These are phyloP conservation scores for Peromyscus attwateri DNA, from an alignment of 2,797 vertebrate species.

Conservation along the genomic window DNA sequence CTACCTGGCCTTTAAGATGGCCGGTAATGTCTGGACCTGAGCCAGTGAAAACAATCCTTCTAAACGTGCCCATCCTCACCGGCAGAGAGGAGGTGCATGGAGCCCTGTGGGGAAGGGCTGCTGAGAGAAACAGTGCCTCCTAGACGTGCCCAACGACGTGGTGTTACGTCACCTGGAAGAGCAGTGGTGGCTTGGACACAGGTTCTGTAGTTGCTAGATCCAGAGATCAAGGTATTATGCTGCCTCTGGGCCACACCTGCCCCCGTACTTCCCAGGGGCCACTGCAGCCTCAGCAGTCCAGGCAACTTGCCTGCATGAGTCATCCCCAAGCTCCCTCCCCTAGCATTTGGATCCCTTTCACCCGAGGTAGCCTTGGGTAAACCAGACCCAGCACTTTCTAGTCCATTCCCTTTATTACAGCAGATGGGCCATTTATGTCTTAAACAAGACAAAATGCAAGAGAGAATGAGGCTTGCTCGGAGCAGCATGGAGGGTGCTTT, in stretches of 20 bases:
- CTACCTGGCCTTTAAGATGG: background rate
- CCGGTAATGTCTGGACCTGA: background rate
- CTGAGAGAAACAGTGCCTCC: fast-evolving
- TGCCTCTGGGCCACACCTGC: fast-evolving
- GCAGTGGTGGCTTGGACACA: background rate
- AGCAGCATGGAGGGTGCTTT: conserved; percentile 40
- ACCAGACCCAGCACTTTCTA: background rate
- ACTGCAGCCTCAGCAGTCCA: fast-evolving
- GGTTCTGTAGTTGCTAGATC: background rate
- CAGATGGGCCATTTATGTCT: background rate
- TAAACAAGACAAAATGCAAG: background rate
- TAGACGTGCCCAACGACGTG: fast-evolving
- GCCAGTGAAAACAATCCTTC: background rate
- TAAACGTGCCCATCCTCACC: no score
- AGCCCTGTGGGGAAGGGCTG: background rate
- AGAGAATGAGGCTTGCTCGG: background rate
- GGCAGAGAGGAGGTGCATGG: background rate
- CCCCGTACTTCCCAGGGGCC: background rate
- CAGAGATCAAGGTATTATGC: fast-evolving
- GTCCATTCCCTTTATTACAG: background rate
- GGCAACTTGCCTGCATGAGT: background rate
- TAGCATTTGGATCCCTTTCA: background rate
- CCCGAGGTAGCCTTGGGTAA: background rate
- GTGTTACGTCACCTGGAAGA: no score
- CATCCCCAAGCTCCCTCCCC: background rate